Percentiles rank a stretch among this genome's conserved stretches.
Conservation (phyloP, 2,888 invertebrate genomes). For the Deroplatys truncata region DNA sequence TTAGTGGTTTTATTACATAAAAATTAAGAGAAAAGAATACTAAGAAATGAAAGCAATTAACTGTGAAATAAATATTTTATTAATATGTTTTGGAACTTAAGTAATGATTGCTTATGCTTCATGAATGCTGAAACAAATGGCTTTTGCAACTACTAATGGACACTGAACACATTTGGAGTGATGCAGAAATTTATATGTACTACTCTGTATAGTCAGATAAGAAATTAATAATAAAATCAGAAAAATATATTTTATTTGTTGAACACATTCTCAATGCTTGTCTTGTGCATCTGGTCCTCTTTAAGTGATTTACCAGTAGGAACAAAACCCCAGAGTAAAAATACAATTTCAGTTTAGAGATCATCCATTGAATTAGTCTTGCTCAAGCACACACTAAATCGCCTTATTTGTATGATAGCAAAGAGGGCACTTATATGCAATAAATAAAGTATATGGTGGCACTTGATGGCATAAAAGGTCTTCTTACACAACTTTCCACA, state of each 20-base stretch:
- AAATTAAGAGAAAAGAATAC: neutral
- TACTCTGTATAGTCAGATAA: neutral
- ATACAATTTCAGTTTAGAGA: neutral
- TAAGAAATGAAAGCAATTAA: neutral
- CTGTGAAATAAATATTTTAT: neutral
- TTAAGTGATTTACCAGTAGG: neutral
- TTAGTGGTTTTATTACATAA: neutral
- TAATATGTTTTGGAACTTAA: neutral
- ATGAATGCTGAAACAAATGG: neutral
- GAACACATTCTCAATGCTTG: neutral
- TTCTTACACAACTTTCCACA: neutral
- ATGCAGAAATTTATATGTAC: neutral
- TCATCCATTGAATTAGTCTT: neutral
- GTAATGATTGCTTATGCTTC: neutral
- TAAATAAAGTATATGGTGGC: neutral
- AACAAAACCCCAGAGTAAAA: neutral
- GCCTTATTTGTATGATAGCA: neutral
- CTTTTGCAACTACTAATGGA: neutral
- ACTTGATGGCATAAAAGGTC: neutral
- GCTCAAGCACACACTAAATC: neutral
- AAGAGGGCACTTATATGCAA: neutral
- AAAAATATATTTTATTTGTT: neutral
- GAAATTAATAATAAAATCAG: neutral
- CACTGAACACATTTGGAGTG: neutral
- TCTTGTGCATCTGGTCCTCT: neutral